A percentile compares a stretch with the other conserved stretches of the same genome.
Conservation (phyloP, 1,140 invertebrate genomes). For the Paracyclopina nana region DNA sequence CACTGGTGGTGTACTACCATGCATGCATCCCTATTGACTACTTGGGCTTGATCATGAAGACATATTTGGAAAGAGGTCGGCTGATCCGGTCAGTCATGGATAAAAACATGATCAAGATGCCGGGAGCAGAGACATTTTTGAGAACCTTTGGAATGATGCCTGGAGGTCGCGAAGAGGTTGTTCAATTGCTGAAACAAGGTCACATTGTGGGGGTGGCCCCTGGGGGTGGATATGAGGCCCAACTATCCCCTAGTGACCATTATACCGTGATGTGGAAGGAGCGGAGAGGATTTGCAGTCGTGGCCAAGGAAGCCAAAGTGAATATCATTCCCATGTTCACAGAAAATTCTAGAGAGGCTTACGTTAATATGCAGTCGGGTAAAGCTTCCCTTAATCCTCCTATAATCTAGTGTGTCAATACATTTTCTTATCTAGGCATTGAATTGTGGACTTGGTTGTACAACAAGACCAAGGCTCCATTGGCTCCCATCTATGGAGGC, state of each 20-base stretch:
- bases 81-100: slow-evolving; percentile 81
- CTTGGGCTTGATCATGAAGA: slow-evolving; percentile 80
- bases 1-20: slow-evolving; percentile 88
- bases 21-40: slow-evolving; percentile 90
- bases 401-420: no score
- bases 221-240: slow-evolving; percentile 92
- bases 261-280: slow-evolving; percentile 90
- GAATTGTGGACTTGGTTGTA: slow-evolving; percentile 50
- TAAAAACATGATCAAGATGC: slow-evolving; percentile 82
- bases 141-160: neutral
- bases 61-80: slow-evolving; percentile 37
- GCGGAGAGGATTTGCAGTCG: slow-evolving; percentile 87
- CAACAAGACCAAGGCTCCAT: slow-evolving; percentile 61
- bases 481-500: slow-evolving; percentile 86
- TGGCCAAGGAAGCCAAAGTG: slow-evolving; percentile 63
- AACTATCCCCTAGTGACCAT: slow-evolving; percentile 69
- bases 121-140: slow-evolving; percentile 39
- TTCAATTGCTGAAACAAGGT: slow-evolving; percentile 53
- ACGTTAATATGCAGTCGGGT: slow-evolving; percentile 56
- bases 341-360: slow-evolving; percentile 83
- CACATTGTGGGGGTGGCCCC: slow-evolving; percentile 83
- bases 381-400: no score
- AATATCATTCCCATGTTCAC: slow-evolving; percentile 90
- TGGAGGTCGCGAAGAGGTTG: slow-evolving; percentile 2
- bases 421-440: no score